phyloP scores from a whole-genome alignment of 37 sponge, comb jelly and placozoan species.

The Hexactinellida sp. region DNA sequence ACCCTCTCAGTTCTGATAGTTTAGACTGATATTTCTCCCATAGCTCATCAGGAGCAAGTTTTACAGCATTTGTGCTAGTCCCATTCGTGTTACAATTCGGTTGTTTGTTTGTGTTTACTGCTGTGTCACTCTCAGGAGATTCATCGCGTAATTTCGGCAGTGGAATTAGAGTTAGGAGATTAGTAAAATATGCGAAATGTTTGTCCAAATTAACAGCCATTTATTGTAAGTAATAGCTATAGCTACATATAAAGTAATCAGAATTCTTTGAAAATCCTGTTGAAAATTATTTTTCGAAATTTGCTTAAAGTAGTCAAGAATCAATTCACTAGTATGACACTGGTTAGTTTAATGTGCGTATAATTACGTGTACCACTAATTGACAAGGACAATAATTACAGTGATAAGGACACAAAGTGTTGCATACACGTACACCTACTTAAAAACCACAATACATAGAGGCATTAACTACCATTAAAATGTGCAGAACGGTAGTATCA shows the following conservation, averaged over 20 bases:
- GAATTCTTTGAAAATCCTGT: too few species aligned
- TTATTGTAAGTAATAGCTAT: neutral
- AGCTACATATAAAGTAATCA: too few species aligned
- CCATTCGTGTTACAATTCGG: neutral
- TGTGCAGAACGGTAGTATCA: neutral
- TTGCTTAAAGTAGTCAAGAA: neutral
- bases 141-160: neutral
- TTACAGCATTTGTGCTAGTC: neutral
- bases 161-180: neutral
- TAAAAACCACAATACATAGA: slow-evolving; percentile 15
- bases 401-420: neutral
- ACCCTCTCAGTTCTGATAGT: neutral
- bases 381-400: neutral
- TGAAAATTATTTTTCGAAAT: too few species aligned
- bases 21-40: slow-evolving; percentile 3
- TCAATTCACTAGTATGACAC: neutral
- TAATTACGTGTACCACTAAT: neutral
- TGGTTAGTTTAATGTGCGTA: neutral
- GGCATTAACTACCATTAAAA: neutral
- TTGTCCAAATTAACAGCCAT: neutral
- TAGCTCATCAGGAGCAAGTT: neutral
- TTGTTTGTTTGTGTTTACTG: neutral
- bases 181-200: neutral
- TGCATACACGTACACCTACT: neutral
- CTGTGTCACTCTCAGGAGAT: neutral